Evolutionary conservation across 2,113 vertebrate genomes (phyloP), one percentile per base, ranked within the genome.

Genomic region (Brachyhypopomus gauderio): DNA sequence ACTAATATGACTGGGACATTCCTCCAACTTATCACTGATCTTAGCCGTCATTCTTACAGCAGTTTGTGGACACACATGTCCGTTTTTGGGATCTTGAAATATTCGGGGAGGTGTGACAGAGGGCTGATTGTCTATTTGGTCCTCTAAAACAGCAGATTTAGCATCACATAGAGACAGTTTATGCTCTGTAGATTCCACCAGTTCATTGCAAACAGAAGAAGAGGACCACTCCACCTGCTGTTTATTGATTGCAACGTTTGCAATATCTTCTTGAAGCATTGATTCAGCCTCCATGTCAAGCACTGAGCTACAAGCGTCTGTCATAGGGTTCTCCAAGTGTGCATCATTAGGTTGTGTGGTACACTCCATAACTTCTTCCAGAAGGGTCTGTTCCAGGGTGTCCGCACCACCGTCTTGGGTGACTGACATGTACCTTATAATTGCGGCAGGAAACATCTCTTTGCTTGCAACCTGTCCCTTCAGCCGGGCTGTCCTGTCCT

Each of bases 21-120:
- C 58, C 12, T 73, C 60, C 19, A 22, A 48, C 48, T 79, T 63
- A 9, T 56, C 30, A 23, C 8, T 38, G 34, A 34, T 0, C 11
- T 59, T 4, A 22, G 3, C 12, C 59, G 48, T 7, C 27, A 14
- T 0, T 7, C 22, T 11, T 30, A 22, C 19, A 30, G 19, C 34
- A 30, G 62, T 27, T 64, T 84, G 85, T 9, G 79, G 77, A 52
- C 25, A 77, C 14, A 66, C 67, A 12, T 82, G 72, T 27, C 84
- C 72, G 20, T 87, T 72, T 67, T 79, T 77, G 14, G 27, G 55
- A 19, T 81, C 81, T 36, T 72, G 63, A 20, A 55, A 36, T 19
- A 78, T 84, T 45, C 78, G 59, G 9, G 60, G 30, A 9, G 79
- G 67, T 5, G 58, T 56, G 17, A 66, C 58, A 23, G 67, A 66